Conservation (phyloP, 2,888 invertebrate species). For the Ectemnius lituratus region DNA sequence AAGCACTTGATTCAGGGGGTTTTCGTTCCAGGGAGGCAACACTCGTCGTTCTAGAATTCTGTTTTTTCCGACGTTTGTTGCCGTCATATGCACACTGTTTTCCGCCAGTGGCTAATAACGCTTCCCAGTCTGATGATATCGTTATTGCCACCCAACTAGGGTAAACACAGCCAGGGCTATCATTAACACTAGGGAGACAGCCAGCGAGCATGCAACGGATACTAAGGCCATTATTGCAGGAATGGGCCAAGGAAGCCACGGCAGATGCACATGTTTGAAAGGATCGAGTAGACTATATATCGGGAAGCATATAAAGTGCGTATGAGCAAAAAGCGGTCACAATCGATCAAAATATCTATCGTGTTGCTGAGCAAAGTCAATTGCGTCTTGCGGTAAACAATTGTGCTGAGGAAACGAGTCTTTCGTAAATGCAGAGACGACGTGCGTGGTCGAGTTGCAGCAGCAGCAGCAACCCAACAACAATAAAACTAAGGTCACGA, state of each 20-base stretch:
- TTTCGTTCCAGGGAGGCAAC: conserved; percentile 25
- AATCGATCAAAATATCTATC: neutral
- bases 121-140: conserved; percentile 7
- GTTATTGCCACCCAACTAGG: conserved; percentile 17
- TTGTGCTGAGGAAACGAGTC: neutral
- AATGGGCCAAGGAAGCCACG: neutral
- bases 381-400: conserved; percentile 7
- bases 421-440: neutral
- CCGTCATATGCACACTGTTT: neutral
- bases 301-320: neutral
- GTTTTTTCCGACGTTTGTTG: conserved; percentile 50
- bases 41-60: conserved; percentile 49
- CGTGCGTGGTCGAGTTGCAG: neutral
- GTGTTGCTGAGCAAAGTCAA: neutral
- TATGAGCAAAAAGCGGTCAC: neutral
- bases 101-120: neutral
- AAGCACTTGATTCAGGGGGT: neutral
- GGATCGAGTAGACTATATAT: neutral
- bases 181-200: neutral
- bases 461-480: neutral
- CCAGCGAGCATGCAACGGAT: neutral
- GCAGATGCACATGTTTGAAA: neutral
- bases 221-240: no score
- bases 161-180: neutral
- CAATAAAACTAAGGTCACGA: neutral